phyloP scores from a whole-genome alignment of 1,140 invertebrate species.

The Drosophila fuyamai region DNA sequence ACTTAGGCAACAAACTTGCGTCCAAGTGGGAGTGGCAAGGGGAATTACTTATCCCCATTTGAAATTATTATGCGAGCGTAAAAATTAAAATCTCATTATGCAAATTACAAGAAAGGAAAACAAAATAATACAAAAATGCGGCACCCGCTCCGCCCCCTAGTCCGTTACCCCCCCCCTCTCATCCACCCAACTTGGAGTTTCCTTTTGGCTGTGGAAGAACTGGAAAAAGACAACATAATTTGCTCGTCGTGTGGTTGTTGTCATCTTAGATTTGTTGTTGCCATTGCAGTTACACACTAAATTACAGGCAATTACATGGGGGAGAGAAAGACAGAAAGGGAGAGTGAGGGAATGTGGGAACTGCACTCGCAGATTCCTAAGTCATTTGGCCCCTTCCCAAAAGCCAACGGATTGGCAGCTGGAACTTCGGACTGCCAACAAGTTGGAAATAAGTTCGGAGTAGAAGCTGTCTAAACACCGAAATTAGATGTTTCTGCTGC shows the following conservation, averaged over 20 bases:
- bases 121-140: constrained; percentile 16
- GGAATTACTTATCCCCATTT: constrained; percentile 14
- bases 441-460: constrained; percentile 30
- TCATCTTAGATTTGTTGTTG: constrained; percentile 63
- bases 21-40: constrained; percentile 19
- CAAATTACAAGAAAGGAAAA: constrained; percentile 64
- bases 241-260: constrained; percentile 72
- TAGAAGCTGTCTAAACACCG: constrained; percentile 39
- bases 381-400: background rate
- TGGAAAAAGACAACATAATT: constrained; percentile 77
- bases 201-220: constrained; percentile 26
- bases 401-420: constrained; percentile 63
- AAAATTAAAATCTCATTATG: constrained; percentile 83
- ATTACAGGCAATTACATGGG: constrained; percentile 81
- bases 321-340: background rate
- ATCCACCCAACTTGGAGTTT: constrained; percentile 33
- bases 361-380: constrained; percentile 42
- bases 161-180: background rate
- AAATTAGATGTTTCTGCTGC: constrained; percentile 62
- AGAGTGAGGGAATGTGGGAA: constrained; percentile 53
- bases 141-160: background rate
- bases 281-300: constrained; percentile 78
- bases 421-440: constrained; percentile 22
- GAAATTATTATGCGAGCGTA: constrained; percentile 64
- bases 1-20: constrained; percentile 69